Conservation (phyloP, 2,888 invertebrate species). For the Volucella zonaria region DNA sequence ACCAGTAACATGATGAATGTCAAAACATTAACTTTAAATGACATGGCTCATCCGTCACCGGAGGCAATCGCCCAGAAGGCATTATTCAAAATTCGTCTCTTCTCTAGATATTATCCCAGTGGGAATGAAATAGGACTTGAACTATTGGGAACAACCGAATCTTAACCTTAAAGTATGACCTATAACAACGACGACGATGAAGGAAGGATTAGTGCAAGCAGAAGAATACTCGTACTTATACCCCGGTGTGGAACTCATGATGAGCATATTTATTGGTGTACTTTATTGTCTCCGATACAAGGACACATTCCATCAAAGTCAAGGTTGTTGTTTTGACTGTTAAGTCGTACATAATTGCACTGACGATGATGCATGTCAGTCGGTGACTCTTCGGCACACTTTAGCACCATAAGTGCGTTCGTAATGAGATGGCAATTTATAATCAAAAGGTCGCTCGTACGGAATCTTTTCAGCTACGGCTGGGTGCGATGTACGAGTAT, state of each 20-base stretch:
- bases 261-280: constrained; percentile 55
- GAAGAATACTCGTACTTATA: constrained; percentile 11
- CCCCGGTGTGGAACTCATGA: constrained; percentile 29
- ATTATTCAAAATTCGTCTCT: constrained; percentile 71
- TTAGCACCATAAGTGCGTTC: constrained; percentile 55
- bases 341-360: constrained; percentile 52
- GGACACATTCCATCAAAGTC: constrained; percentile 73
- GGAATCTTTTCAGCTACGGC: neutral
- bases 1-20: constrained; percentile 80
- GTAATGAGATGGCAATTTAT: constrained; percentile 71
- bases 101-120: constrained; percentile 66
- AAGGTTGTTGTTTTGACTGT: constrained; percentile 58
- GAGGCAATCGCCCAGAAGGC: constrained; percentile 56
- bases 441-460: constrained; percentile 16
- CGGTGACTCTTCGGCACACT: constrained; percentile 70
- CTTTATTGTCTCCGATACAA: constrained; percentile 64
- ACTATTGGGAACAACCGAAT: constrained; percentile 49
- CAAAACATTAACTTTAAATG: constrained; percentile 82
- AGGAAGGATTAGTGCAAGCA: constrained; percentile 63
- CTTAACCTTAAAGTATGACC: constrained; percentile 59
- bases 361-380: constrained; percentile 56
- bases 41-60: constrained; percentile 82
- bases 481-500: constrained; percentile 20
- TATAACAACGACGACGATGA: constrained; percentile 20
- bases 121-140: constrained; percentile 39